Evolutionary conservation across 1,140 invertebrate genomes (phyloP), one percentile per base, ranked within the genome.

Genomic region (Drosophila nigromelanica): DNA sequence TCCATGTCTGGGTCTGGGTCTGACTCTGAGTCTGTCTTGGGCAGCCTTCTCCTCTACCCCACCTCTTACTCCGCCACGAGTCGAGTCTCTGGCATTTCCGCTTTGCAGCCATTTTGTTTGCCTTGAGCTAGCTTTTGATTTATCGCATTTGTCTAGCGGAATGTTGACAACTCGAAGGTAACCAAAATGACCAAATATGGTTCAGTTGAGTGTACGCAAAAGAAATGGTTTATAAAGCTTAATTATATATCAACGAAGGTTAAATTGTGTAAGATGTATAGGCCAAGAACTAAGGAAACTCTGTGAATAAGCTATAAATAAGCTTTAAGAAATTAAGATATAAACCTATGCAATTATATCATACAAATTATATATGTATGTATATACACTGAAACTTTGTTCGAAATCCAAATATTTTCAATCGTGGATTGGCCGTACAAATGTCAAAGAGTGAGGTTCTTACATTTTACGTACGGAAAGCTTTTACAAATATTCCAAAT

Each of bases 51-150:
- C 24, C 55, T 12, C 55, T 10, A 24, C 15, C 39, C 5, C 51
- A 4, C 21, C 52, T 55, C 52, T 10, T n/a, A 5, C n/a, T 51
- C 24, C 18, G 5, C 5, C n/a, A 15, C 62, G 39, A 54, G 50
- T 67, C 45, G 47, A 47, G 60, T 85, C 63, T 76, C 54, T 55
- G 73, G 78, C 81, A 87, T 77, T 86, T 86, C 82, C 81, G 81
- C 70, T 78, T 30, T 55, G 60, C 37, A 59, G 43, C 27, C 24
- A 11, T 68, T 64, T 21, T 62, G 58, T 69, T 80, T 35, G 33
- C 33, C 33, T 35, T 35, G 33, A 7, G 33, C 33, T 2, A 58
- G 55, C 55, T 74, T 78, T 81, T 82, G 72, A 85, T 83, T 83
- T 83, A 83, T 82, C 54, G 69, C 78, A 58, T 37, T 67, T 48